Evolutionary conservation across 2,888 invertebrate genomes (phyloP).

Genomic region (Drosophila atripex): DNA sequence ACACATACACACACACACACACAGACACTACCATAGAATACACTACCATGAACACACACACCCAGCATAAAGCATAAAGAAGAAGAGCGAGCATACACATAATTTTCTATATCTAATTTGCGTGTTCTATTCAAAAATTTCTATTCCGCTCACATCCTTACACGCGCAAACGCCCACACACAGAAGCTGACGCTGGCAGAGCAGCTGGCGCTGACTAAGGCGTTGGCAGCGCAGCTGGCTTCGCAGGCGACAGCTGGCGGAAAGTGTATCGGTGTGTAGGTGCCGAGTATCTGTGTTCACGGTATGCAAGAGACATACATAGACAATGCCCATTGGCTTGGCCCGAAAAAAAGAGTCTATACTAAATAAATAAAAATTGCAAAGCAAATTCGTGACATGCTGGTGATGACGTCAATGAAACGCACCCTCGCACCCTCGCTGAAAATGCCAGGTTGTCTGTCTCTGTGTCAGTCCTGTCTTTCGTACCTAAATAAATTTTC

Average conservation of each 20-base stretch:
- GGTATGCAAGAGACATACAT: slow-evolving; percentile 38
- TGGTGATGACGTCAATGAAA: slow-evolving; percentile 78
- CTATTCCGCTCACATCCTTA: slow-evolving; percentile 73
- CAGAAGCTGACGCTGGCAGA: slow-evolving; percentile 33
- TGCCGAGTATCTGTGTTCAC: slow-evolving; percentile 25
- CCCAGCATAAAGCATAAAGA: slow-evolving; percentile 15
- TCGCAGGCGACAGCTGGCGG: slow-evolving; percentile 62
- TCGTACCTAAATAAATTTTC: slow-evolving; percentile 34
- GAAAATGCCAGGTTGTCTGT: slow-evolving; percentile 41
- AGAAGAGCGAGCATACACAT: slow-evolving; percentile 44
- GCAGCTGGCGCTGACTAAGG: not conserved
- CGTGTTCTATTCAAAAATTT: slow-evolving; percentile 70
- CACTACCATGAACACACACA: not conserved
- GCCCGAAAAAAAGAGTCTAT: slow-evolving; percentile 31
- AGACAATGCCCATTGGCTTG: slow-evolving; percentile 59
- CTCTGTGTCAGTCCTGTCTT: slow-evolving; percentile 29
- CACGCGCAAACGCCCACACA: slow-evolving; percentile 76
- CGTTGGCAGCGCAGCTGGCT: slow-evolving; percentile 26
- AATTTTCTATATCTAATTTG: slow-evolving; percentile 74
- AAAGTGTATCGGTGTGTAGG: slow-evolving; percentile 2
- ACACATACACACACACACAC: not conserved
- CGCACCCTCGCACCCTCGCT: slow-evolving; percentile 31
- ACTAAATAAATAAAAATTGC: slow-evolving; percentile 48
- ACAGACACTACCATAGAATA: not conserved
- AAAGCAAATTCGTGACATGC: slow-evolving; percentile 76